Percentiles rank a stretch among this genome's conserved stretches.
Conservation (phyloP, 2,888 invertebrate species). For the Autographa gamma region DNA sequence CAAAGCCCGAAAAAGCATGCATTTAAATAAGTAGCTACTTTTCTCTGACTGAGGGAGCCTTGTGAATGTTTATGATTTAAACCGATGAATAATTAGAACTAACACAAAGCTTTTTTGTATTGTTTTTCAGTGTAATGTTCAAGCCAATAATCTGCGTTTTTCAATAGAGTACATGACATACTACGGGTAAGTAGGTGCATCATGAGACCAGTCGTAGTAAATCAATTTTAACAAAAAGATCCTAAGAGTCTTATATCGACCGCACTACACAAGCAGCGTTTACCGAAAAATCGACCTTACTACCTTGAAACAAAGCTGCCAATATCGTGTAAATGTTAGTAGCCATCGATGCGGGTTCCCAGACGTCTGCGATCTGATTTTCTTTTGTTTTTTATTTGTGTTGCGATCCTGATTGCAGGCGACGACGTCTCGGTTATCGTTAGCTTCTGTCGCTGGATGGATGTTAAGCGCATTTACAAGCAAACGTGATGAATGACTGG, state of each 20-base stretch:
- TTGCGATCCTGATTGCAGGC: neutral
- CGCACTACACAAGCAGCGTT: neutral
- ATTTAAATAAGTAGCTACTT: too few species aligned
- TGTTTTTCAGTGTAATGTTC: too few species aligned
- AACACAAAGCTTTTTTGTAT: too few species aligned
- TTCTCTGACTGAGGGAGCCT: too few species aligned
- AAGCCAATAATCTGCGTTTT: too few species aligned
- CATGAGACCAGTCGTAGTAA: neutral
- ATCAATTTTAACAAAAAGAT: neutral
- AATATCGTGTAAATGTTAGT: neutral
- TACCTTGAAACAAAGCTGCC: neutral
- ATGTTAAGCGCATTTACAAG: neutral
- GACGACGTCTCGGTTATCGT: neutral
- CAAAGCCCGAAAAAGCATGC: too few species aligned
- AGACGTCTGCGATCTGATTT: conserved; percentile 4
- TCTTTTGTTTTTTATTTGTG: conserved; percentile 3
- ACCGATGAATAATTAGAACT: too few species aligned
- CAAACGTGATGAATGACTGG: conserved; percentile 4
- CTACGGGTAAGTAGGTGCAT: too few species aligned
- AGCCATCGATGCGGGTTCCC: neutral
- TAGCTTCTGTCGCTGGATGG: neutral
- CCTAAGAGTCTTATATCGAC: neutral
- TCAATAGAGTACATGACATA: too few species aligned
- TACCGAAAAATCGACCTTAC: neutral
- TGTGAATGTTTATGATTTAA: too few species aligned